A percentile compares a stretch with the other conserved stretches of the same genome.
Conservation (phyloP, 2,888 invertebrate genomes). For the Zelleria hepariella region DNA sequence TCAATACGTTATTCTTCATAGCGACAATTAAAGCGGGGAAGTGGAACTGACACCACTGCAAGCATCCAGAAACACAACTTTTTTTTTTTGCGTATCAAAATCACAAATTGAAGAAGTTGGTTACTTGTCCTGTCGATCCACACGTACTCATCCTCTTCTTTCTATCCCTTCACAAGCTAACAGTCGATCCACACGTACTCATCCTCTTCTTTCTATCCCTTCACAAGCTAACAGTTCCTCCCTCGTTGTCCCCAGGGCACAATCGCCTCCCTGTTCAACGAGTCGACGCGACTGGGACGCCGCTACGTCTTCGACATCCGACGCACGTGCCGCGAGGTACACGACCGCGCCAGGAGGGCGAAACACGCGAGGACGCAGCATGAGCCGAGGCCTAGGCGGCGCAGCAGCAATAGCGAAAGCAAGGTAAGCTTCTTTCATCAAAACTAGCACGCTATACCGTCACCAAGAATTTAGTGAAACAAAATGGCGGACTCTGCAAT, state of each 20-base stretch:
- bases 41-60: too few relatives aligned
- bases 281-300: constrained; percentile 87
- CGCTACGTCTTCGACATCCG: constrained; percentile 93
- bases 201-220: too few relatives aligned
- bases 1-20: too few relatives aligned
- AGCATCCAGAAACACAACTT: too few relatives aligned
- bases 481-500: too few relatives aligned
- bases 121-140: not conserved
- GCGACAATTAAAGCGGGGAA: too few relatives aligned
- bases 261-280: constrained; percentile 92
- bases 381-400: constrained; percentile 20
- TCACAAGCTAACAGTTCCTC: too few relatives aligned
- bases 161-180: too few relatives aligned
- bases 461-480: too few relatives aligned
- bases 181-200: not conserved
- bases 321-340: constrained; percentile 89
- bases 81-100: too few relatives aligned
- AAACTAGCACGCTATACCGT: too few relatives aligned
- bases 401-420: constrained; percentile 22
- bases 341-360: constrained; percentile 87
- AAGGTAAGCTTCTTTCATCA: too few relatives aligned
- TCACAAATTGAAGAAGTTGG: not conserved
- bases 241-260: constrained; percentile 80
- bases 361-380: constrained; percentile 66
- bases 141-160: not conserved